phyloP scores from a whole-genome alignment of 1,140 invertebrate species.

The Drosophila willistoni region DNA sequence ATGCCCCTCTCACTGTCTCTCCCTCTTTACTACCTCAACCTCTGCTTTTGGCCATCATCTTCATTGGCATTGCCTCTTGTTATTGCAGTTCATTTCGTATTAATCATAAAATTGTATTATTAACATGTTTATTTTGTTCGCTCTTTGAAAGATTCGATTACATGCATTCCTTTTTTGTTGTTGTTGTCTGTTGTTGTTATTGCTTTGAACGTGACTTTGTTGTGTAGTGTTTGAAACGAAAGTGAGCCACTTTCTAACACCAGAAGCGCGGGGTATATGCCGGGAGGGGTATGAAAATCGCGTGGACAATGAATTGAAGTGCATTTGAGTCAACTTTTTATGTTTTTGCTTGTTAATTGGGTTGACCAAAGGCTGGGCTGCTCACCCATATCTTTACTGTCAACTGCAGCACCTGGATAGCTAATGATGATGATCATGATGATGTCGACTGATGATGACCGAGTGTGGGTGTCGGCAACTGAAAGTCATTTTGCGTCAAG shows the following conservation, averaged over 20 bases:
- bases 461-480: slow-evolving; percentile 7
- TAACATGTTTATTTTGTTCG: slow-evolving; percentile 79
- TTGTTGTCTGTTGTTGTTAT: slow-evolving; percentile 11
- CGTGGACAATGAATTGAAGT: slow-evolving; percentile 37
- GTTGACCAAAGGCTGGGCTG: slow-evolving; percentile 29
- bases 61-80: slow-evolving; percentile 20
- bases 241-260: slow-evolving; percentile 77
- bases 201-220: slow-evolving; percentile 63
- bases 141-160: slow-evolving; percentile 75
- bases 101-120: slow-evolving; percentile 81
- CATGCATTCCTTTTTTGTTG: slow-evolving; percentile 63
- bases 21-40: not conserved
- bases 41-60: slow-evolving; percentile 8
- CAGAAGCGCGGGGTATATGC: not conserved
- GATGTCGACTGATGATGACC: not conserved
- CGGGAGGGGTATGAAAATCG: not conserved
- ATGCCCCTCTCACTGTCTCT: too few relatives aligned
- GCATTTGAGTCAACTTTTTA: slow-evolving; percentile 60
- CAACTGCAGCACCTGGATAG: slow-evolving; percentile 33
- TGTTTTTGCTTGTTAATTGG: slow-evolving; percentile 49
- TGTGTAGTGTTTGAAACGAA: slow-evolving; percentile 59
- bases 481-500: not conserved
- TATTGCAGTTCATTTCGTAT: slow-evolving; percentile 70
- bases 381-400: slow-evolving; percentile 3
- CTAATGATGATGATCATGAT: not conserved